A percentile compares a stretch with the other conserved stretches of the same genome.
These are phyloP conservation scores for Cistogaster globosa DNA, from an alignment of 2,888 invertebrate genomes.

Conservation along the genomic window DNA sequence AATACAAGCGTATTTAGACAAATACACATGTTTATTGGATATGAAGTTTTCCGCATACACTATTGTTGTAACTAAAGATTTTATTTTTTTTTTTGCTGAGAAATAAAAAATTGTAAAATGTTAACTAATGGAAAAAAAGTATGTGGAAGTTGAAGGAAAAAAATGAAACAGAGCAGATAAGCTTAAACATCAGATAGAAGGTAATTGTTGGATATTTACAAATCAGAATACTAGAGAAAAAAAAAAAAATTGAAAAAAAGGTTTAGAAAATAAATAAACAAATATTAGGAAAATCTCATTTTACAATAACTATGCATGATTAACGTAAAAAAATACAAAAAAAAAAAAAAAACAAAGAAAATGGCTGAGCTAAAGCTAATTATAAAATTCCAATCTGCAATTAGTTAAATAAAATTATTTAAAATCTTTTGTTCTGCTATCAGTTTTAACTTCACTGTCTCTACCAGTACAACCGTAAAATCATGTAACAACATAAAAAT, in stretches of 20 bases:
- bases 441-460: background rate
- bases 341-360: no score
- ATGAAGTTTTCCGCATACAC: slow-evolving; percentile 26
- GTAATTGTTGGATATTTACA: slow-evolving; percentile 22
- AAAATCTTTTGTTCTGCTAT: background rate
- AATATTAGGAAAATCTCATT: background rate
- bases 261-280: no score
- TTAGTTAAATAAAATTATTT: no score
- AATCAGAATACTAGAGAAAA: slow-evolving; percentile 8
- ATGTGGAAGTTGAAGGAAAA: slow-evolving; percentile 52
- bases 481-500: background rate
- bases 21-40: slow-evolving; percentile 13
- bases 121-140: slow-evolving; percentile 69
- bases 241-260: no score
- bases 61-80: slow-evolving; percentile 18
- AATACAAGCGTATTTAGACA: slow-evolving; percentile 28
- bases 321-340: no score
- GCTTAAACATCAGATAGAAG: slow-evolving; percentile 33
- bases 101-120: slow-evolving; percentile 66
- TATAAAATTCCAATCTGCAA: no score
- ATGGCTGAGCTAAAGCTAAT: no score
- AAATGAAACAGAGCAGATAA: slow-evolving; percentile 24
- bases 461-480: slow-evolving; percentile 14
- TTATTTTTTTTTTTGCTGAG: slow-evolving; percentile 7
- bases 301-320: background rate